Evolutionary conservation across 2,797 vertebrate genomes (phyloP).

Genomic region (Chloroceryle amazona): DNA sequence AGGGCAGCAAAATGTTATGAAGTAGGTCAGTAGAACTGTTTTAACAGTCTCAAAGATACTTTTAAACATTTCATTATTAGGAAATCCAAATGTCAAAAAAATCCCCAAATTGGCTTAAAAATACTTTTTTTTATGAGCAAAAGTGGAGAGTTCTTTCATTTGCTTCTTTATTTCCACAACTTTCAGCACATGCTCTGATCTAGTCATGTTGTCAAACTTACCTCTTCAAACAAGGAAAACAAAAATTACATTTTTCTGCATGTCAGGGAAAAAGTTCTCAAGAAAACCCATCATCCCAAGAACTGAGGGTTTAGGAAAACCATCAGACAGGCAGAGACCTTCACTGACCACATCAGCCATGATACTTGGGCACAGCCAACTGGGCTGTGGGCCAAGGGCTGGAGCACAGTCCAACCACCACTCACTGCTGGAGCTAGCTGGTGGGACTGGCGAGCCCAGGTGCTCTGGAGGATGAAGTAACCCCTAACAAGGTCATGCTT

Average conservation of each 20-base stretch:
- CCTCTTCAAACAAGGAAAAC: neutral
- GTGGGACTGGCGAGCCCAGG: neutral
- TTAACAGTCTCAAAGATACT: constrained; percentile 34
- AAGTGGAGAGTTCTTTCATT: neutral
- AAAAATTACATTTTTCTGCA: neutral
- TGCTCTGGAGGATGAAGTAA: neutral
- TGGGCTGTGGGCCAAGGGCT: neutral
- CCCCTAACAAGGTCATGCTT: neutral
- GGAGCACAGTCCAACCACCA: neutral
- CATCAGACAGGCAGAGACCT: neutral
- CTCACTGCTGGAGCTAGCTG: neutral
- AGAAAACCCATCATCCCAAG: neutral
- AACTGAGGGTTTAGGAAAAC: neutral
- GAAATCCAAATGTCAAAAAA: constrained; percentile 43
- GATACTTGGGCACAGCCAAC: neutral
- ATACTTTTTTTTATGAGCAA: neutral
- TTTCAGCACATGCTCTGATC: neutral
- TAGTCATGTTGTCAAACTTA: constrained; percentile 9
- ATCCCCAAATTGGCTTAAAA: neutral
- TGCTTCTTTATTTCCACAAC: constrained; percentile 13
- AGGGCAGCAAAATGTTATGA: constrained; percentile 23
- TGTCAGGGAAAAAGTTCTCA: neutral
- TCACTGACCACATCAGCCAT: neutral
- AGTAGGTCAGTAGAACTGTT: neutral
- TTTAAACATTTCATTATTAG: constrained; percentile 23